Conservation (phyloP, 1,140 invertebrate species). For the Trachymyrmex cornetzi region DNA sequence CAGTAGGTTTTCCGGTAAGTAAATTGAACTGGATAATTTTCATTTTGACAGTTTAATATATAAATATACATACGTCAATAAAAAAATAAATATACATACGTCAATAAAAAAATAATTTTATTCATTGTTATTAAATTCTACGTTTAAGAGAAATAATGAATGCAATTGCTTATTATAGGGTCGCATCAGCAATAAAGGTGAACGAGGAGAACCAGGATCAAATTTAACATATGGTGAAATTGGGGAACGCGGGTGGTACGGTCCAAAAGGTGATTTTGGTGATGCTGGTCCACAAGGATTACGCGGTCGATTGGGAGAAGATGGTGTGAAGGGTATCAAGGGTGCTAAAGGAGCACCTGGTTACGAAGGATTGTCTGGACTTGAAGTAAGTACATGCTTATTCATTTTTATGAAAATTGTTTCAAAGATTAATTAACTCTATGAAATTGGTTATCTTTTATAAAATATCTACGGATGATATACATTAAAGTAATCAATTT, state of each 20-base stretch:
- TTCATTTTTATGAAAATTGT: conserved; percentile 21
- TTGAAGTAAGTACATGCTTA: conserved; percentile 74
- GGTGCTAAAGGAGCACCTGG: conserved; percentile 87
- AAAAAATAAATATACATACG: background rate
- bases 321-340: conserved; percentile 86
- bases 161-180: conserved; percentile 73
- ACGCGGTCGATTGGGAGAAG: conserved; percentile 84
- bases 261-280: conserved; percentile 83
- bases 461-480: background rate
- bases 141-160: background rate
- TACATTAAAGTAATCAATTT: conserved; percentile 14
- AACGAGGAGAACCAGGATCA: conserved; percentile 84
- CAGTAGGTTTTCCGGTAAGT: conserved; percentile 83
- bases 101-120: background rate
- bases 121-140: background rate
- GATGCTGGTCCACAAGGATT: conserved; percentile 82
- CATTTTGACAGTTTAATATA: no score
- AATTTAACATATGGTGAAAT: conserved; percentile 83
- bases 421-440: conserved; percentile 19
- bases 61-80: background rate
- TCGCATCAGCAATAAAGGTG: conserved; percentile 83
- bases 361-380: conserved; percentile 79
- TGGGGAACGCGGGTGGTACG: conserved; percentile 80
- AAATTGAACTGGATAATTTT: background rate
- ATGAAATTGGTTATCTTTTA: background rate